A percentile compares a stretch with the other conserved stretches of the same genome.
phyloP scores from a whole-genome alignment of 2,888 invertebrate species.

The Epinotia ramella region DNA sequence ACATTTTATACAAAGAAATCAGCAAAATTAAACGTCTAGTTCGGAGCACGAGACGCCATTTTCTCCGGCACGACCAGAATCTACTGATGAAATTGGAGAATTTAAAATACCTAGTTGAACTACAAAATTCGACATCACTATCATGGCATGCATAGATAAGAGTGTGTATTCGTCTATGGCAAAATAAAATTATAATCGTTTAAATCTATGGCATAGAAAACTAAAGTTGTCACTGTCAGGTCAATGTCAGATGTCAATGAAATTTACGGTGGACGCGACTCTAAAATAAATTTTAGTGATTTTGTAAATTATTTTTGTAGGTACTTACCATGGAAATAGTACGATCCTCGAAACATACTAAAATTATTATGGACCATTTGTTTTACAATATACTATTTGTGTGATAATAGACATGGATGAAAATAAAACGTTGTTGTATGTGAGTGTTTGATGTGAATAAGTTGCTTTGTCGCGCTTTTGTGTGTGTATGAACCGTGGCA shows the following conservation, averaged over 20 bases:
- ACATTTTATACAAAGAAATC: no score
- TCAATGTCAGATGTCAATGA: conserved; percentile 54
- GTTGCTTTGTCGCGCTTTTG: background rate
- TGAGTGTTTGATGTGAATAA: background rate
- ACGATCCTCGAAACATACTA: conserved; percentile 65
- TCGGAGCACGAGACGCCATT: no score
- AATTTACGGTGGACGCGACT: conserved; percentile 30
- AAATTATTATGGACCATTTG: conserved; percentile 67
- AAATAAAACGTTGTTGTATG: background rate
- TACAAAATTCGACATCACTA: background rate
- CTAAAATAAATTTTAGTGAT: conserved; percentile 1
- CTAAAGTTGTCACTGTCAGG: conserved; percentile 60
- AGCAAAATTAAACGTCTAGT: no score
- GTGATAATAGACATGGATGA: conserved; percentile 49
- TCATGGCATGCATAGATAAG: no score
- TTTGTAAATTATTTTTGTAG: conserved; percentile 13
- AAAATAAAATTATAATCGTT: no score
- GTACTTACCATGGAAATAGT: conserved; percentile 67
- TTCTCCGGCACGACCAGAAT: no score
- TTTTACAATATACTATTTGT: conserved; percentile 69
- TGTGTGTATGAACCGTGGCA: background rate
- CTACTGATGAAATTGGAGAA: no score
- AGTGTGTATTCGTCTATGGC: no score
- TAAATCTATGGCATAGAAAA: conserved; percentile 53
- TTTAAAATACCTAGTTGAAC: no score